These are phyloP conservation scores for Tetragonula carbonaria DNA, from an alignment of 2,888 invertebrate species.

Conservation along the genomic window DNA sequence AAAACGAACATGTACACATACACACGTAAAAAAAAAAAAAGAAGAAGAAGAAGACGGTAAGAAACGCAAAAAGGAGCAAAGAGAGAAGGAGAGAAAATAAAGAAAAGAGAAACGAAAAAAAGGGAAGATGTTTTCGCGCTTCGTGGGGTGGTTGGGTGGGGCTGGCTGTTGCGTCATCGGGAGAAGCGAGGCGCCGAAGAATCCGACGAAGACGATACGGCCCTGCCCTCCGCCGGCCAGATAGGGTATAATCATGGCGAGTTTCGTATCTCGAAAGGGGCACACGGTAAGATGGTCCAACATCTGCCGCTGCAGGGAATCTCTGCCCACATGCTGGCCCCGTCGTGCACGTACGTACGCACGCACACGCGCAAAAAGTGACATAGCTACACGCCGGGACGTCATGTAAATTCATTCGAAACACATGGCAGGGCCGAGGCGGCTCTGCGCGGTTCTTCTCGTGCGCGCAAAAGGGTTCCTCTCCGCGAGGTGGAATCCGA, in stretches of 20 bases:
- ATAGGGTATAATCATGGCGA: slow-evolving; percentile 74
- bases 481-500: slow-evolving; percentile 56
- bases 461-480: slow-evolving; percentile 62
- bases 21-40: too few relatives aligned
- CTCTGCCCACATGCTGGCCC: slow-evolving; percentile 78
- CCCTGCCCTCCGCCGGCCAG: slow-evolving; percentile 65
- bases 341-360: slow-evolving; percentile 54
- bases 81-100: too few relatives aligned
- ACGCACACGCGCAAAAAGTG: slow-evolving; percentile 67
- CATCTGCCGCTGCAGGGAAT: slow-evolving; percentile 82
- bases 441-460: slow-evolving; percentile 46
- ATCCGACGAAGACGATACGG: slow-evolving; percentile 66
- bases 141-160: not conserved
- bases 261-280: slow-evolving; percentile 72
- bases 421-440: slow-evolving; percentile 73
- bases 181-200: slow-evolving; percentile 50
- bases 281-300: slow-evolving; percentile 76
- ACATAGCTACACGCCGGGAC: slow-evolving; percentile 69
- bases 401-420: slow-evolving; percentile 76
- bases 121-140: slow-evolving; percentile 2
- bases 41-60: not conserved
- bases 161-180: slow-evolving; percentile 39
- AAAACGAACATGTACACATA: not conserved
- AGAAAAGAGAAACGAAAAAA: not conserved
- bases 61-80: not conserved